Percentiles rank a stretch among this genome's conserved stretches.
phyloP scores from a whole-genome alignment of 2,888 invertebrate species.

The Epiblema foenella region DNA sequence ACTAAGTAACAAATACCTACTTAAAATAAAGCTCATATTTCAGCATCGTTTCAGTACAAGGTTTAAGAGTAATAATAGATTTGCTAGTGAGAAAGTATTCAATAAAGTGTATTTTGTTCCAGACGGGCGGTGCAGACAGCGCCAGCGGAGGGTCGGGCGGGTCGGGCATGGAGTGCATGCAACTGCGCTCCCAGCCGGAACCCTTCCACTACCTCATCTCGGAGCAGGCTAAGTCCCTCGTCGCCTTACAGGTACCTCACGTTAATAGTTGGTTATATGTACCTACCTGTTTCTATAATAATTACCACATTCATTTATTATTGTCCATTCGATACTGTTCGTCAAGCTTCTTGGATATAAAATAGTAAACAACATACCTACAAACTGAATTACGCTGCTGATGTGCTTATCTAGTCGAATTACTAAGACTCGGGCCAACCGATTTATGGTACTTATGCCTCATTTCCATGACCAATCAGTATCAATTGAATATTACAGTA shows the following conservation, averaged over 20 bases:
- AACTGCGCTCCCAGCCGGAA: conserved; percentile 88
- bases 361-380: background rate
- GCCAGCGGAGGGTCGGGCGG: conserved; percentile 85
- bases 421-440: conserved; percentile 9
- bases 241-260: conserved; percentile 88
- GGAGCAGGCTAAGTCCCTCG: conserved; percentile 95
- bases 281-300: too few species aligned
- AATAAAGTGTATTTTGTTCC: conserved; percentile 53
- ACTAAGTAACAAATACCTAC: too few species aligned
- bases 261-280: background rate
- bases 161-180: conserved; percentile 93
- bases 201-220: conserved; percentile 93
- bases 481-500: conserved; percentile 31
- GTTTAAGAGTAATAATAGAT: too few species aligned
- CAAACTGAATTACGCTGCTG: background rate
- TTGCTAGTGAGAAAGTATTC: too few species aligned
- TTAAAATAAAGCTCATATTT: too few species aligned
- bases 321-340: background rate
- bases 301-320: background rate
- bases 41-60: too few species aligned
- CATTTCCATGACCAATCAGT: conserved; percentile 34
- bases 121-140: conserved; percentile 84
- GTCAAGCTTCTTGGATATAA: background rate
- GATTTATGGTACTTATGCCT: conserved; percentile 18
- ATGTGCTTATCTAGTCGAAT: background rate